A percentile compares a stretch with the other conserved stretches of the same genome.
phyloP scores from a whole-genome alignment of 30 jellyfish, hydroid and myxozoan genomes.

The Catostylus mosaicus region DNA sequence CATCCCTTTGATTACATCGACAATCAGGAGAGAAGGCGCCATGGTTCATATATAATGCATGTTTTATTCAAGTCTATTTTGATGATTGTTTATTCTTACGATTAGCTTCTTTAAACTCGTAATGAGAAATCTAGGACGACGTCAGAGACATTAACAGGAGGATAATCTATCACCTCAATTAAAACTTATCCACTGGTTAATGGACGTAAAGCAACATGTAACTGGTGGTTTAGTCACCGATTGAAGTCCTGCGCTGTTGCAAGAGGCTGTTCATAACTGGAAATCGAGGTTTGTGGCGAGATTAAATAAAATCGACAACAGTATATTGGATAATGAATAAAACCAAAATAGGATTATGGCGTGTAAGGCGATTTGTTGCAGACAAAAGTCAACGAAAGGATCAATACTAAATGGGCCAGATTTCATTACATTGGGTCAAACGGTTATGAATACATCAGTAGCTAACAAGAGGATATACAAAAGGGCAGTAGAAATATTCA shows the following conservation, averaged over 20 bases:
- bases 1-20: too few relatives aligned
- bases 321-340: background rate
- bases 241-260: too few relatives aligned
- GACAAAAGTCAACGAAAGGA: background rate
- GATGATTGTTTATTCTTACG: too few relatives aligned
- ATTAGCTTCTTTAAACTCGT: too few relatives aligned
- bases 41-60: too few relatives aligned
- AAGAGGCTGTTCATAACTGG: constrained; percentile 6
- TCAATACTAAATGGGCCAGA: background rate
- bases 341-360: constrained; percentile 11
- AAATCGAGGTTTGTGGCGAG: background rate
- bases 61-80: too few relatives aligned
- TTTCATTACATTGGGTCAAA: constrained; percentile 5
- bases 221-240: background rate
- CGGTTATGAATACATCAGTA: background rate
- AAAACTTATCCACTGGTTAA: too few relatives aligned
- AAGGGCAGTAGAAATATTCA: background rate
- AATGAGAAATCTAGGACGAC: too few relatives aligned
- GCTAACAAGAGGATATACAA: background rate
- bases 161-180: too few relatives aligned
- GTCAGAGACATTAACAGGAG: too few relatives aligned
- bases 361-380: background rate
- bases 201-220: too few relatives aligned
- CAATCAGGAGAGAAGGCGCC: too few relatives aligned
- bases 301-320: background rate